A percentile compares a stretch with the other conserved stretches of the same genome.
Conservation (phyloP, 2,888 invertebrate genomes). For the Oligia fasciuncula region DNA sequence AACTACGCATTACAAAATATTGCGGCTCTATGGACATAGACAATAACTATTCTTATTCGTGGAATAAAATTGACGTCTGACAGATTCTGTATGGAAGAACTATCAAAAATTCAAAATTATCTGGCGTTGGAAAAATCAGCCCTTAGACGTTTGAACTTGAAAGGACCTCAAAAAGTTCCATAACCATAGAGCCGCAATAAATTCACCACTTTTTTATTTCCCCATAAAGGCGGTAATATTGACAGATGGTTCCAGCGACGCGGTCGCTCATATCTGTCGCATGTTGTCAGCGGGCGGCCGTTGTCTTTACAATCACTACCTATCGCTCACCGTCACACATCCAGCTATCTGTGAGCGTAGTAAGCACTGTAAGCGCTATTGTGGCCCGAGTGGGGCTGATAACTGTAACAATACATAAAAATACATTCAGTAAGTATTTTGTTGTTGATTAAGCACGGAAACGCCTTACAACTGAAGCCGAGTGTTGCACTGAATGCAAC, state of each 20-base stretch:
- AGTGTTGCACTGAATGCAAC: not conserved
- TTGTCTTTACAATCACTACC: slow-evolving; percentile 67
- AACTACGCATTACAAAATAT: slow-evolving; percentile 25
- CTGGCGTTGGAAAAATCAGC: too few species aligned
- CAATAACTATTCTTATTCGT: not conserved
- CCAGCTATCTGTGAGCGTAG: slow-evolving; percentile 86
- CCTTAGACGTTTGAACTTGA: not conserved
- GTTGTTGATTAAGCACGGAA: not conserved
- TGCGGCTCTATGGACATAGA: slow-evolving; percentile 5
- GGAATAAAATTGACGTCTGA: too few species aligned
- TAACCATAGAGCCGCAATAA: slow-evolving; percentile 23
- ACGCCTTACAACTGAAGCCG: not conserved
- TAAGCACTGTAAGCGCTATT: slow-evolving; percentile 86
- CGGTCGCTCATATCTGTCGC: slow-evolving; percentile 50
- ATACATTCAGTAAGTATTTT: not conserved
- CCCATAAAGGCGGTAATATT: slow-evolving; percentile 40
- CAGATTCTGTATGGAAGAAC: too few species aligned
- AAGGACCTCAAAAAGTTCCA: slow-evolving; percentile 5
- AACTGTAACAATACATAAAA: slow-evolving; percentile 74
- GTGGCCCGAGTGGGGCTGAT: slow-evolving; percentile 86
- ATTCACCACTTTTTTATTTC: slow-evolving; percentile 23
- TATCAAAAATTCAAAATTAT: too few species aligned
- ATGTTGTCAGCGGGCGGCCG: slow-evolving; percentile 55
- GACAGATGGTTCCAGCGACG: slow-evolving; percentile 60
- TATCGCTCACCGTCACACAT: slow-evolving; percentile 42